Conservation (phyloP, 2,797 vertebrate genomes). For the Anisognathus igniventris region DNA sequence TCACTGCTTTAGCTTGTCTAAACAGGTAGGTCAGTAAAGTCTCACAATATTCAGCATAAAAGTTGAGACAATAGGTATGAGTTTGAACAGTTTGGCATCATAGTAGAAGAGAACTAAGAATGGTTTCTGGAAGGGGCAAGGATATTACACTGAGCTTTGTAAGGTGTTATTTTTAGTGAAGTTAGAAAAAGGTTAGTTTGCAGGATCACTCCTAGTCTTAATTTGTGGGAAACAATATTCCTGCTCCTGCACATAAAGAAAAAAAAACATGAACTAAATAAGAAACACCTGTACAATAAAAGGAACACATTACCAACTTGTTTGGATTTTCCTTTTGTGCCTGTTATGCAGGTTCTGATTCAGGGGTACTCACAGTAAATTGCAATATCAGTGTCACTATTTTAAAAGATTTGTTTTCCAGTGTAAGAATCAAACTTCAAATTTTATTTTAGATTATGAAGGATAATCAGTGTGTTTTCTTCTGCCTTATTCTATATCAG, state of each 20-base stretch:
- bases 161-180: background rate
- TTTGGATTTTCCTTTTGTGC: background rate
- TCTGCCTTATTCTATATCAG: background rate
- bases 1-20: background rate
- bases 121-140: background rate
- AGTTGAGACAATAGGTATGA: background rate
- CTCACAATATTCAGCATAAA: background rate
- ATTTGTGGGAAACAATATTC: background rate
- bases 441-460: background rate
- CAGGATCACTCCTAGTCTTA: background rate
- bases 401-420: background rate
- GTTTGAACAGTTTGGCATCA: background rate
- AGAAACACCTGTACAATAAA: background rate
- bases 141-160: background rate
- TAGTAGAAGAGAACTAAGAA: background rate
- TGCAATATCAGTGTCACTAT: background rate
- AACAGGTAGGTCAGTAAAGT: background rate
- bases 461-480: background rate
- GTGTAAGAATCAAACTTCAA: background rate
- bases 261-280: background rate
- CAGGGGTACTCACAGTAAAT: background rate
- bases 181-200: background rate
- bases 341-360: background rate
- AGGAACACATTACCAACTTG: background rate
- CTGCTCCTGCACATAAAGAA: background rate